These are phyloP conservation scores for Taeniopygia guttata DNA, from an alignment of 2,797 vertebrate species.

Conservation along the genomic window DNA sequence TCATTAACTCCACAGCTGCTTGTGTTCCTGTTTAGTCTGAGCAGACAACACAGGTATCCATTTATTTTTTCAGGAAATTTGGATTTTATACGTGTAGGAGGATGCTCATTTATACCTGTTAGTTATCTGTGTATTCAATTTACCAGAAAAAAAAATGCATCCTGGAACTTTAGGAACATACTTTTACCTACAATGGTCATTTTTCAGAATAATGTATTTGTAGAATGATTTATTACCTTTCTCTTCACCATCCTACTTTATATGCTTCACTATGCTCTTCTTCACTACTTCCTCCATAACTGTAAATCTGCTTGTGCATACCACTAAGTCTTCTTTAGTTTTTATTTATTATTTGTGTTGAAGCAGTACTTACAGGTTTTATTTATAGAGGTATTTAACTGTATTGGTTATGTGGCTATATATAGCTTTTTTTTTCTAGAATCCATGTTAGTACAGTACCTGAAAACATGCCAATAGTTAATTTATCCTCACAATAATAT, in stretches of 20 bases:
- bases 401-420: not conserved
- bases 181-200: not conserved
- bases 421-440: not conserved
- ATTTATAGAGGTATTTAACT: conserved; percentile 22
- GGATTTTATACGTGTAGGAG: not conserved
- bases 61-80: not conserved
- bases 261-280: not conserved
- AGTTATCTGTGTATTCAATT: not conserved
- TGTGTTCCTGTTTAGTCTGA: not conserved
- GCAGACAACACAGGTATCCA: not conserved
- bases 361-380: conserved; percentile 1
- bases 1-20: conserved; percentile 8
- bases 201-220: conserved; percentile 29
- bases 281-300: conserved; percentile 5
- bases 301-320: not conserved
- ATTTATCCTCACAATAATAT: not conserved
- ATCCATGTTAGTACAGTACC: not conserved
- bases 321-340: conserved; percentile 4
- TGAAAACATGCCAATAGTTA: not conserved
- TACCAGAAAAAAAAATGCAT: not conserved
- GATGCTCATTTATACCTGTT: not conserved
- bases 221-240: conserved; percentile 24
- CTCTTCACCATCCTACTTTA: not conserved
- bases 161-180: not conserved
- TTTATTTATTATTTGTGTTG: conserved; percentile 43